These are phyloP conservation scores for Bombyx mandarina DNA, from an alignment of 1,140 invertebrate genomes.

Conservation along the genomic window DNA sequence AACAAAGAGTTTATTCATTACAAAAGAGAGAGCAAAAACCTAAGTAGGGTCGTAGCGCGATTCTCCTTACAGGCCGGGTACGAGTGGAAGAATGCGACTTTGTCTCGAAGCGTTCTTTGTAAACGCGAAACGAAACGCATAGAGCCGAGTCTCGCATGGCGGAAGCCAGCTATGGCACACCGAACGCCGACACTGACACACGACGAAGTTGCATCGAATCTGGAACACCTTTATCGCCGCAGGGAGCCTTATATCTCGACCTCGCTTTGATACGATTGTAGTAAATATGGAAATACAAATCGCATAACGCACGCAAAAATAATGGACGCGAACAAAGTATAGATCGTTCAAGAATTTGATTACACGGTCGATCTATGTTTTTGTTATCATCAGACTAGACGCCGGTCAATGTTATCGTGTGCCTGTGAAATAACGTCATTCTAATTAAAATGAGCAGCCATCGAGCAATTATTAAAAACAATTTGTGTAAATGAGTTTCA, in stretches of 20 bases:
- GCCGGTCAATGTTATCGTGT: too few relatives aligned
- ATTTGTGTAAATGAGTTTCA: too few relatives aligned
- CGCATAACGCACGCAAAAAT: not conserved
- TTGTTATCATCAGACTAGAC: too few relatives aligned
- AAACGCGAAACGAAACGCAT: conserved; percentile 16
- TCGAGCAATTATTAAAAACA: too few relatives aligned
- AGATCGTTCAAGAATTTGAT: too few relatives aligned
- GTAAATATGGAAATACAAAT: conserved; percentile 12
- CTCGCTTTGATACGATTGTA: conserved; percentile 2
- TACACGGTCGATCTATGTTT: too few relatives aligned
- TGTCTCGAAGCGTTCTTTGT: conserved; percentile 20
- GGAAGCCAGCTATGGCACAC: conserved; percentile 11
- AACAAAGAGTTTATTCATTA: conserved; percentile 23
- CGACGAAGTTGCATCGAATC: conserved; percentile 23
- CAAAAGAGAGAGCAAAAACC: conserved; percentile 23
- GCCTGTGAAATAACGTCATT: too few relatives aligned
- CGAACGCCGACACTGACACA: conserved; percentile 15
- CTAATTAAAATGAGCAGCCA: too few relatives aligned
- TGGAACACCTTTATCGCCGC: conserved; percentile 16
- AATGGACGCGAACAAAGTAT: too few relatives aligned
- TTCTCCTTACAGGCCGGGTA: conserved; percentile 11
- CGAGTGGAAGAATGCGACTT: conserved; percentile 23
- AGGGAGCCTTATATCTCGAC: conserved; percentile 2
- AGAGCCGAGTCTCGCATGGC: conserved; percentile 8
- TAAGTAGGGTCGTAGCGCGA: conserved; percentile 21